These are phyloP conservation scores for Tachyglossus aculeatus DNA, from an alignment of 2,797 vertebrate genomes.

Conservation along the genomic window DNA sequence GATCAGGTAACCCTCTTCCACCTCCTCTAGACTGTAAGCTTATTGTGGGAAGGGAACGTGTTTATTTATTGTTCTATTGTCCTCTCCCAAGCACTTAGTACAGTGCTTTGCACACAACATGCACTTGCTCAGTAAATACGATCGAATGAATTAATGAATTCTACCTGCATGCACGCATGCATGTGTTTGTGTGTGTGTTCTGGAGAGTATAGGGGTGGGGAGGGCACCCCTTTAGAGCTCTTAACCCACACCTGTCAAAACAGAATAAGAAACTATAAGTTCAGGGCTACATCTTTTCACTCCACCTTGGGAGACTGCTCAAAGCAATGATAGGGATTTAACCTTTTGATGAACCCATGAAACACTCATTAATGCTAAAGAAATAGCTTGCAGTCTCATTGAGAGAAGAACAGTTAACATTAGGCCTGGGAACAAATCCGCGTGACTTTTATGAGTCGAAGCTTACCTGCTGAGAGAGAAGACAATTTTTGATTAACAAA, in stretches of 20 bases:
- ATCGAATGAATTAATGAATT: no score
- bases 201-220: no score
- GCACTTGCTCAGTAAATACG: no score
- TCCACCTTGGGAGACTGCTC: slow-evolving; percentile 9
- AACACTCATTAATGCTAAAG: slow-evolving; percentile 3
- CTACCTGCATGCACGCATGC: not conserved
- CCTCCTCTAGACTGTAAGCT: no score
- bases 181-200: no score
- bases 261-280: not conserved
- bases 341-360: slow-evolving; percentile 3
- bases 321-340: not conserved
- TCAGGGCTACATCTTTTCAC: not conserved
- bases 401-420: not conserved
- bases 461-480: not conserved
- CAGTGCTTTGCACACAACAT: no score
- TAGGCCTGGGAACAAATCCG: slow-evolving; percentile 6
- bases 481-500: slow-evolving; percentile 45
- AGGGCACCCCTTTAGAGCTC: no score
- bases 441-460: slow-evolving; percentile 3
- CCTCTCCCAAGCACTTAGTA: no score
- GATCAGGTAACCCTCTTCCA: slow-evolving; percentile 55
- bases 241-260: not conserved
- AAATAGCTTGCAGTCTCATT: not conserved
- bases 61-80: no score
- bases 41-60: no score